Conservation (phyloP, 1,140 invertebrate species). For the Phthorimaea operculella region DNA sequence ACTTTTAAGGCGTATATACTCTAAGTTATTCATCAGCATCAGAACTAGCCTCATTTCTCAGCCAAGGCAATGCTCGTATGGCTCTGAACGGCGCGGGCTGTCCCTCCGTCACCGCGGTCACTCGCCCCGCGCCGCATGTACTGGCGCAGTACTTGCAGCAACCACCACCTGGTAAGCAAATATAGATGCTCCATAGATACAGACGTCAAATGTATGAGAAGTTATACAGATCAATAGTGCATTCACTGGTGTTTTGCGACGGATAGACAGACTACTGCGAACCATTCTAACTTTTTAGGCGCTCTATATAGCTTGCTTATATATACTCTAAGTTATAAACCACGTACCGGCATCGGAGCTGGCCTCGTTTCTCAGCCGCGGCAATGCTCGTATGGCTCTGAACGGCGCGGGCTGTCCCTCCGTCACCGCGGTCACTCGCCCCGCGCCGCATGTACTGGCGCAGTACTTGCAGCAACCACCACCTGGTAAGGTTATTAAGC, state of each 20-base stretch:
- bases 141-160: conserved; percentile 90
- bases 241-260: no score
- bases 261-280: no score
- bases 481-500: conserved; percentile 72
- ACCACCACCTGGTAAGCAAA: conserved; percentile 80
- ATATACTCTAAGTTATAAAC: no score
- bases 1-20: no score
- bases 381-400: conserved; percentile 76
- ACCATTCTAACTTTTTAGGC: no score
- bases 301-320: no score
- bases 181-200: no score
- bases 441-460: conserved; percentile 81
- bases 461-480: conserved; percentile 92
- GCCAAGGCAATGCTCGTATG: conserved; percentile 74
- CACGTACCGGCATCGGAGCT: conserved; percentile 81
- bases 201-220: no score
- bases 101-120: conserved; percentile 70
- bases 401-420: conserved; percentile 74
- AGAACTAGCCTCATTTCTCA: no score
- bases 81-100: conserved; percentile 78
- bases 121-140: conserved; percentile 77
- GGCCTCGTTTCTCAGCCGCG: conserved; percentile 74
- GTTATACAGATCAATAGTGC: no score
- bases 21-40: no score
- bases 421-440: conserved; percentile 72